Base-by-base conservation (phyloP, 2,113 vertebrate genomes). In the Felis chaus region DNA sequence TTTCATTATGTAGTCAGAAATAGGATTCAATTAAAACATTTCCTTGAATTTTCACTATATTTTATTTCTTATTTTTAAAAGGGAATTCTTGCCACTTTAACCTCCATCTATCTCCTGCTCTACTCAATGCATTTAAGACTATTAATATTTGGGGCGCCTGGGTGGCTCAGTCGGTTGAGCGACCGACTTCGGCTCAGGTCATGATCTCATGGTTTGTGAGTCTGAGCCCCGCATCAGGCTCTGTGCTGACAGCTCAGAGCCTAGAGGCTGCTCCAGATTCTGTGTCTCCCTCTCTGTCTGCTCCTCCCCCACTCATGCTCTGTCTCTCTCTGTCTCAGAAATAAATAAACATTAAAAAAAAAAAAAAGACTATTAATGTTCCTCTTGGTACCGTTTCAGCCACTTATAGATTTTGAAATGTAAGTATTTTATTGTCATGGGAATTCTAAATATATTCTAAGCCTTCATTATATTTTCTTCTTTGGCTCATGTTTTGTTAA, bases 371-470 rank as follows among this genome's bases (percentile, higher is more conserved):
- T 88, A 50, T 16, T 78, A 89, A 48, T 71, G 14, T 89, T 88
- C 83, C 45, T 73, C 50, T 91, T 73, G 63, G n/a, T 55, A 78
- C 31, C 79, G 2, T 41, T 88, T 65, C 29, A 82, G 66, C 12
- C 3, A 50, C 76, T 88, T 89, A 92, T 19, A 84, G 80, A 84
- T 80, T 89, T 86, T 63, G 27, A 88, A 97, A 50, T 53, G 15
- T 85, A 89, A 76, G 41, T 50, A 45, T 83, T 83, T 87, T 80
- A 89, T 48, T 91, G 65, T 84, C 45, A 80, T 23, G 27, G 81
- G 27, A 53, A 16, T 89, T 80, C 19, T 94, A 68, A 92, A 89
- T 94, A 82, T 94, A 82, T 53, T 81, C 55, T 53, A 88, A 68
- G 33, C 68, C 12, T 6, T 18, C 79, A 92, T 71, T 73, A 63